A percentile compares a stretch with the other conserved stretches of the same genome.
Evolutionary conservation across 2,797 vertebrate genomes (phyloP).

Genomic region (Psittacula echo): DNA sequence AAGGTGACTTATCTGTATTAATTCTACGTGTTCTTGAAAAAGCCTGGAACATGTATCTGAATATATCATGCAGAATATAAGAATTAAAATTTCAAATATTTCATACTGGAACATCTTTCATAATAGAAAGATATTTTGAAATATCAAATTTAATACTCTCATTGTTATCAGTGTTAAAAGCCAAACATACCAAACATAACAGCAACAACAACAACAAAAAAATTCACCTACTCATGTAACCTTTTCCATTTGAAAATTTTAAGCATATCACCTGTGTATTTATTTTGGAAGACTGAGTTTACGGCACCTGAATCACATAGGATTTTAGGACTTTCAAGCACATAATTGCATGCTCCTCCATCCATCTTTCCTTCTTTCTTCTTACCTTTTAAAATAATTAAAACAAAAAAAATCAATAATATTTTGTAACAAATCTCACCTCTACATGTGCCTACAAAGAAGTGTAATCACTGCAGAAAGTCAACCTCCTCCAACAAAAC

Average conservation of each 20-base stretch:
- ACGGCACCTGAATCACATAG: neutral
- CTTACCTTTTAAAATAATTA: neutral
- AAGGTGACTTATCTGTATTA: neutral
- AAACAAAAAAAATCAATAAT: neutral
- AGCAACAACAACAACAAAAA: neutral
- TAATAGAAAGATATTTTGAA: neutral
- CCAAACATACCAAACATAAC: neutral
- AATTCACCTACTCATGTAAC: neutral
- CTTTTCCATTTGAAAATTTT: neutral
- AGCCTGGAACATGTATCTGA: neutral
- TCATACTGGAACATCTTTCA: neutral
- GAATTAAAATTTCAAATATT: neutral
- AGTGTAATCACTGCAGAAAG: neutral
- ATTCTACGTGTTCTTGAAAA: neutral
- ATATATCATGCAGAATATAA: neutral
- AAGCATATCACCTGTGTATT: neutral
- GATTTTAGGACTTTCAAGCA: neutral
- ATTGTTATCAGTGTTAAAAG: neutral
- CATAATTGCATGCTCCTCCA: rapidly evolving
- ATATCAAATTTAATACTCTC: neutral
- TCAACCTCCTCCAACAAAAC: neutral
- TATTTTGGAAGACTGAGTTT: neutral
- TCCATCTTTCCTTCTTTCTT: neutral
- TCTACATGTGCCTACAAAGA: neutral
- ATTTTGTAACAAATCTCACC: neutral